Evolutionary conservation across 1,140 invertebrate genomes (phyloP).

Genomic region (Diachasma alloeum): DNA sequence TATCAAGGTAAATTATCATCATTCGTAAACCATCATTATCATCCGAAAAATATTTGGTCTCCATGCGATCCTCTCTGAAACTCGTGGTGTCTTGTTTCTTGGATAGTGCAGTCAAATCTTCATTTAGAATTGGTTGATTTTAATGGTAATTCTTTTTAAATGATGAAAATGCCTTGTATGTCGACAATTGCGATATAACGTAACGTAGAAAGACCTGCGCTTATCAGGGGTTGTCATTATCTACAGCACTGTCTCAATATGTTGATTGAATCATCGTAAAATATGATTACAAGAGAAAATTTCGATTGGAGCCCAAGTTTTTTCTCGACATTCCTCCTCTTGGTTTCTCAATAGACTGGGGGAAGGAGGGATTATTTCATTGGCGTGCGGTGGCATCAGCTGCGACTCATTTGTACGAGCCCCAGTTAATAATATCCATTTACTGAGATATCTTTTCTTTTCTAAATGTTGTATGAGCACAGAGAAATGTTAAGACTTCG

Average conservation of each 20-base stretch:
- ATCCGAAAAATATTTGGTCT: too few relatives aligned
- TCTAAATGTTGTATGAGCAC: neutral
- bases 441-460: neutral
- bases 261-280: neutral
- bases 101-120: too few relatives aligned
- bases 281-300: neutral
- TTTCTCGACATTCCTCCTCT: conserved; percentile 15
- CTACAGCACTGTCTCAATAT: neutral
- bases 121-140: neutral
- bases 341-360: conserved; percentile 40
- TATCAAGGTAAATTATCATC: too few relatives aligned
- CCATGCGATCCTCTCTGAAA: too few relatives aligned
- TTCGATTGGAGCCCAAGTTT: neutral
- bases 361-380: conserved; percentile 46
- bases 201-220: too few relatives aligned
- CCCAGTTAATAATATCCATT: conserved; percentile 3
- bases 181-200: too few relatives aligned
- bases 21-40: neutral
- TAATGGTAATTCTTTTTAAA: too few relatives aligned
- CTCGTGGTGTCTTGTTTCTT: too few relatives aligned
- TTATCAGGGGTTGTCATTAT: neutral
- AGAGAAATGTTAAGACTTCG: neutral
- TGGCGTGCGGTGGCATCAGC: conserved; percentile 48
- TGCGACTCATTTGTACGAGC: conserved; percentile 38
- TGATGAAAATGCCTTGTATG: too few relatives aligned